These are phyloP conservation scores for Periplaneta americana DNA, from an alignment of 1,140 invertebrate genomes.

Conservation along the genomic window DNA sequence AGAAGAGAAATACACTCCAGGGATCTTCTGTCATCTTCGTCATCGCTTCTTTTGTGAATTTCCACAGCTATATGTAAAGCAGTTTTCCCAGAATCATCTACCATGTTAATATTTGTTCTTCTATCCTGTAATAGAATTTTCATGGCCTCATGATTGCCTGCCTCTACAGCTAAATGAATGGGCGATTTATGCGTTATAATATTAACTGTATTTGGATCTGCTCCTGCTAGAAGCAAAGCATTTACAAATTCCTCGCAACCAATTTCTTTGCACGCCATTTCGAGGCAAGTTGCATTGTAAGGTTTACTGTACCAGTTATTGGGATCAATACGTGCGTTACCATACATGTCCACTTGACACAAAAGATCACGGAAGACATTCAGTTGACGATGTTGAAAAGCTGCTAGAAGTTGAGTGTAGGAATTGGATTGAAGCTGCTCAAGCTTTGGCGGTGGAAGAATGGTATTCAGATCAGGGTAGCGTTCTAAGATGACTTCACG, in stretches of 20 bases:
- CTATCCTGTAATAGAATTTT: not conserved
- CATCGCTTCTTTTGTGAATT: not conserved
- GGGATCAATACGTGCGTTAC: not conserved
- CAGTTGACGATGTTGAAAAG: not conserved
- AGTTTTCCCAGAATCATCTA: not conserved
- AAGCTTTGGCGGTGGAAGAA: not conserved
- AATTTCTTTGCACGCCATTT: not conserved
- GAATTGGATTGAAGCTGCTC: not conserved
- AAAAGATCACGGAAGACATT: not conserved
- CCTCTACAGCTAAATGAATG: not conserved
- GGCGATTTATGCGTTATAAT: not conserved
- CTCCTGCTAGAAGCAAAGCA: not conserved
- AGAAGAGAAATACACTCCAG: slow-evolving; percentile 18
- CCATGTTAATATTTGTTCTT: not conserved
- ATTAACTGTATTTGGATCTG: not conserved
- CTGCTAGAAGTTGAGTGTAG: not conserved
- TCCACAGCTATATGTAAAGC: not conserved
- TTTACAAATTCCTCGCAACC: not conserved
- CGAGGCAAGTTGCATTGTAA: not conserved
- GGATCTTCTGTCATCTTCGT: not conserved
- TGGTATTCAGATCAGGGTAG: not conserved
- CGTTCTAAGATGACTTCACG: not conserved
- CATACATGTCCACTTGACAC: not conserved
- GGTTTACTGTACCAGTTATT: not conserved
- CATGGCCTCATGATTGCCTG: not conserved